These are phyloP conservation scores for Luperina nickerlii DNA, from an alignment of 2,888 invertebrate species.

Conservation along the genomic window DNA sequence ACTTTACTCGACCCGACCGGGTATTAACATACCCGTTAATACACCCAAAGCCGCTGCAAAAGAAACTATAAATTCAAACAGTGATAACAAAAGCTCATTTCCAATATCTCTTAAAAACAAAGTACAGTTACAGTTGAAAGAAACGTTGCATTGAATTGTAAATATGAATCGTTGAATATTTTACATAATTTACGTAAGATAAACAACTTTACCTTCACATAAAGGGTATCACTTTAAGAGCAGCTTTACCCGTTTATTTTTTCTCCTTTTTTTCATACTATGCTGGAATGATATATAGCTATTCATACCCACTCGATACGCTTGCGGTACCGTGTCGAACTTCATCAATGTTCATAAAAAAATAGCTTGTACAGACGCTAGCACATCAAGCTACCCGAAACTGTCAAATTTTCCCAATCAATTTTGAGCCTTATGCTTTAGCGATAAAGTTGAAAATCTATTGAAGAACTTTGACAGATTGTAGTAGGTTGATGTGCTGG, in stretches of 20 bases:
- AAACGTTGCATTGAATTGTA: slow-evolving; percentile 65
- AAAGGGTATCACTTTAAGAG: slow-evolving; percentile 26
- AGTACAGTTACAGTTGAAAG: slow-evolving; percentile 18
- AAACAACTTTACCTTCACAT: slow-evolving; percentile 30
- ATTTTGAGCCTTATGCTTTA: too few relatives aligned
- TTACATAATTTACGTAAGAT: slow-evolving; percentile 54
- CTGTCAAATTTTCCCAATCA: too few relatives aligned
- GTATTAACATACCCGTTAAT: neutral
- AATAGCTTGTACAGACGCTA: too few relatives aligned
- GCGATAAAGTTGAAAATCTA: too few relatives aligned
- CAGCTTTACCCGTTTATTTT: slow-evolving; percentile 5
- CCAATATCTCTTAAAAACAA: slow-evolving; percentile 19
- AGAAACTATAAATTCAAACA: slow-evolving; percentile 5
- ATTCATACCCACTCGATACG: too few relatives aligned
- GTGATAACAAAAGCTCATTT: neutral
- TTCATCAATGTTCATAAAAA: too few relatives aligned
- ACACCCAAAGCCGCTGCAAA: neutral
- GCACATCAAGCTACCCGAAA: too few relatives aligned
- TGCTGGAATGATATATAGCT: too few relatives aligned
- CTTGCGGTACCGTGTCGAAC: too few relatives aligned
- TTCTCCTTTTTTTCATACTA: neutral
- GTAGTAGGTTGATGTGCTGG: too few relatives aligned
- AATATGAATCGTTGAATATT: slow-evolving; percentile 68
- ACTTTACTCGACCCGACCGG: neutral
- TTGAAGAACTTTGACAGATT: too few relatives aligned